Conservation (phyloP, 2,113 vertebrate species). For the Epinephelus cyanopodus region DNA sequence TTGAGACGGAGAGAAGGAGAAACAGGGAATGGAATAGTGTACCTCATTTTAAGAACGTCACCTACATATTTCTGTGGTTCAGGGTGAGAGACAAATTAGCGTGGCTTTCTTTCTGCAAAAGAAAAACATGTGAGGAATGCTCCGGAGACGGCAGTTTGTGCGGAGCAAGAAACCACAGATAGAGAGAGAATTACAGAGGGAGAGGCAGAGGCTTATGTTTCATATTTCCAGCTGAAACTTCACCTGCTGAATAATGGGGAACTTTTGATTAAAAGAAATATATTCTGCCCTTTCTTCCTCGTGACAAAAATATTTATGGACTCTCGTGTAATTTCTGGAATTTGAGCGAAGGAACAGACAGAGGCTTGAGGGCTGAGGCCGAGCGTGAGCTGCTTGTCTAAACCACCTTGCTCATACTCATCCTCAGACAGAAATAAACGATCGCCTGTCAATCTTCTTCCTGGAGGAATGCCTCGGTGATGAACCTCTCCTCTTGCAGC, state of each 20-base stretch:
- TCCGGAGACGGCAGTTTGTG: slow-evolving; percentile 43
- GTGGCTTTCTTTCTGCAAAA: slow-evolving; percentile 52
- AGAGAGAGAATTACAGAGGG: background rate
- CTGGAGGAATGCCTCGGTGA: slow-evolving; percentile 39
- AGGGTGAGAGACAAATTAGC: slow-evolving; percentile 60
- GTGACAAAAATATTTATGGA: slow-evolving; percentile 21
- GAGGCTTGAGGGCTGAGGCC: slow-evolving; percentile 32
- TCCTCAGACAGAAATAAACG: slow-evolving; percentile 61
- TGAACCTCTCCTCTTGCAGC: slow-evolving; percentile 15
- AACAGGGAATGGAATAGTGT: background rate
- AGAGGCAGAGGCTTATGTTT: background rate
- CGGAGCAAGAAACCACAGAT: slow-evolving; percentile 55
- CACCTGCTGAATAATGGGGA: slow-evolving; percentile 35
- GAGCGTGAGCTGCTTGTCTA: slow-evolving; percentile 27
- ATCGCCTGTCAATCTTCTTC: slow-evolving; percentile 51
- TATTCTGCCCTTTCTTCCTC: background rate
- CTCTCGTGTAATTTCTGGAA: slow-evolving; percentile 41
- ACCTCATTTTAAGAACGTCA: slow-evolving; percentile 10
- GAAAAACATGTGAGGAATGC: slow-evolving; percentile 73
- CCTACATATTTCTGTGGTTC: slow-evolving; percentile 50
- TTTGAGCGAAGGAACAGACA: slow-evolving; percentile 45
- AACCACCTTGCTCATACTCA: slow-evolving; percentile 27
- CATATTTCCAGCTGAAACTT: slow-evolving; percentile 37
- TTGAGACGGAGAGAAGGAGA: background rate
- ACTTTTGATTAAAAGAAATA: slow-evolving; percentile 37